Percentiles rank a stretch among this genome's conserved stretches.
Conservation (phyloP, 2,888 invertebrate genomes). For the Lepidochitona cinerea region DNA sequence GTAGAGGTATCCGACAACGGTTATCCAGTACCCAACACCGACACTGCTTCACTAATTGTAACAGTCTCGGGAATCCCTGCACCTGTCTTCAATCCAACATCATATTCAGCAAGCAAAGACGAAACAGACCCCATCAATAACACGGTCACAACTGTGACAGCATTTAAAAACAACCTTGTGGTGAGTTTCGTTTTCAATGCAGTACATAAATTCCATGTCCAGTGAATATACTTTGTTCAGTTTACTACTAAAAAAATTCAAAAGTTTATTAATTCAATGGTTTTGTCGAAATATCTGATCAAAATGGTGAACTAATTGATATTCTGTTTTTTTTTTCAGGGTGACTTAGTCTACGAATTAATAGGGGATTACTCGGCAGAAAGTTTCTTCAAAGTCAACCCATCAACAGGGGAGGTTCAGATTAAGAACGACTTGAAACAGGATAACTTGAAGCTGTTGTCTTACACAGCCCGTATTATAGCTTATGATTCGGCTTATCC, state of each 20-base stretch:
- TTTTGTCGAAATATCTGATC: no score
- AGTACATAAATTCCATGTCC: no score
- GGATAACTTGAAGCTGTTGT: slow-evolving; percentile 32
- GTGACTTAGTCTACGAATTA: slow-evolving; percentile 38
- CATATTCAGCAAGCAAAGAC: slow-evolving; percentile 32
- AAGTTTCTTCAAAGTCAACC: slow-evolving; percentile 54
- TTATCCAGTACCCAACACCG: slow-evolving; percentile 39
- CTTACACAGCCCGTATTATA: slow-evolving; percentile 49
- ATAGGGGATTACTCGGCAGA: slow-evolving; percentile 52
- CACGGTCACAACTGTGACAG: slow-evolving; percentile 22
- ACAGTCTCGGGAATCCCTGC: slow-evolving; percentile 35
- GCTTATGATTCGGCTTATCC: slow-evolving; percentile 56
- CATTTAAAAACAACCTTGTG: slow-evolving; percentile 34
- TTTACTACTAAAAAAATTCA: no score
- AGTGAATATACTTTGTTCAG: no score
- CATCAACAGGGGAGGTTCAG: slow-evolving; percentile 42
- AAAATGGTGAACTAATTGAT: not conserved
- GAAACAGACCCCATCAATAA: slow-evolving; percentile 46
- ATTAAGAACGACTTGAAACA: slow-evolving; percentile 42
- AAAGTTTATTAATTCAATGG: no score
- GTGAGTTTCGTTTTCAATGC: slow-evolving; percentile 4
- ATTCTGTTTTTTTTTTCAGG: not conserved
- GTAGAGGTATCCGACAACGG: slow-evolving; percentile 54
- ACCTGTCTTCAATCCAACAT: slow-evolving; percentile 32
- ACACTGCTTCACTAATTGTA: slow-evolving; percentile 45